A percentile compares a stretch with the other conserved stretches of the same genome.
Evolutionary conservation across 2,797 vertebrate species (phyloP).

Genomic region (Premnoplex brunnescens): DNA sequence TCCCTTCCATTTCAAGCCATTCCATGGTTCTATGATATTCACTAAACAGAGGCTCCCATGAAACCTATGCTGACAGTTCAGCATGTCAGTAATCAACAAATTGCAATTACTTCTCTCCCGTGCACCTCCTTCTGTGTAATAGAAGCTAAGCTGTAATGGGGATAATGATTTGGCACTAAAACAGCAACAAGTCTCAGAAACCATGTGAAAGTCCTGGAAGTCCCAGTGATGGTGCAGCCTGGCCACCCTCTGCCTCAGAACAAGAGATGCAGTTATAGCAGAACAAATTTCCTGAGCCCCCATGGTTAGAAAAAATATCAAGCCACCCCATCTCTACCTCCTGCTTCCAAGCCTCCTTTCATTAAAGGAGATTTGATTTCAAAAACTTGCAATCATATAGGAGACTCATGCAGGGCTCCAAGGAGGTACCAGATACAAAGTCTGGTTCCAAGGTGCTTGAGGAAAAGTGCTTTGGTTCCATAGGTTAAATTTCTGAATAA

Average conservation of each 20-base stretch:
- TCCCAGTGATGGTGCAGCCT: background rate
- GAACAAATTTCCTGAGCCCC: background rate
- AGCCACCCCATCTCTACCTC: background rate
- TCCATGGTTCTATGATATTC: background rate
- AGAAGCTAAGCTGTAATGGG: background rate
- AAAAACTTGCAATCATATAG: rapidly evolving
- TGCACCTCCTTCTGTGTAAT: background rate
- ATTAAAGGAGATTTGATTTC: background rate
- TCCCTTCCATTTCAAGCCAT: background rate
- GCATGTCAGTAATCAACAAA: rapidly evolving
- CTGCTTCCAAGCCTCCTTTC: background rate
- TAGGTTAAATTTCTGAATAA: background rate
- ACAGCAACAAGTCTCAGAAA: background rate
- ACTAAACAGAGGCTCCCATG: background rate
- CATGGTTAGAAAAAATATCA: background rate
- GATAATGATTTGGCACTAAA: background rate
- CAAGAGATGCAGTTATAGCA: background rate
- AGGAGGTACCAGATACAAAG: background rate
- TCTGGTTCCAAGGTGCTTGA: background rate
- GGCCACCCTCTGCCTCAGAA: background rate
- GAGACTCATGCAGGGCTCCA: background rate
- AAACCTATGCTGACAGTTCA: background rate
- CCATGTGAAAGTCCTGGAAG: background rate
- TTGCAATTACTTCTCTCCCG: background rate
- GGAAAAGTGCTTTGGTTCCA: background rate